phyloP scores from a whole-genome alignment of 2,113 vertebrate genomes.

The Syngnathus typhle region DNA sequence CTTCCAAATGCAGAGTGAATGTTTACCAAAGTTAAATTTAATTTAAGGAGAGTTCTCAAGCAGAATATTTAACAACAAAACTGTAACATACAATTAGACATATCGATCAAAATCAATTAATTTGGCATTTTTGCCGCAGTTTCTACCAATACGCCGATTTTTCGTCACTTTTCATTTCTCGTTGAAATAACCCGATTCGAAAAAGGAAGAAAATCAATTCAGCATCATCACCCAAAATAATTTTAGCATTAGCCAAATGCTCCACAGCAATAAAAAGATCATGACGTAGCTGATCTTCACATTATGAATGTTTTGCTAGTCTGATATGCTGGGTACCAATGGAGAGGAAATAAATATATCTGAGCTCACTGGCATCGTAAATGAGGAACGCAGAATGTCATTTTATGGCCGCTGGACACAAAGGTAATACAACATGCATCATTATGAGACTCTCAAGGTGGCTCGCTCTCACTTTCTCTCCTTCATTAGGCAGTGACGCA shows the following conservation, averaged over 20 bases:
- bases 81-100: slow-evolving; percentile 8
- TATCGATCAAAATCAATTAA: slow-evolving; percentile 25
- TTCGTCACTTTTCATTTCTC: slow-evolving; percentile 30
- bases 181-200: neutral
- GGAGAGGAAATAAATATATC: slow-evolving; percentile 23
- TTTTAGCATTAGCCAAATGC: slow-evolving; percentile 41
- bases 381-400: slow-evolving; percentile 54
- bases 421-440: slow-evolving; percentile 38
- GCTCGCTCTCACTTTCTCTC: slow-evolving; percentile 17
- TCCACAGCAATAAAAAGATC: slow-evolving; percentile 16
- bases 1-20: neutral
- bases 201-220: neutral
- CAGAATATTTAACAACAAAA: slow-evolving; percentile 1
- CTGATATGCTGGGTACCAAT: slow-evolving; percentile 48
- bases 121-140: slow-evolving; percentile 51
- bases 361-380: slow-evolving; percentile 50
- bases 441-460: slow-evolving; percentile 48
- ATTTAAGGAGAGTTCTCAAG: neutral
- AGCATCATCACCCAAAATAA: neutral
- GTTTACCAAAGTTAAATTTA: neutral
- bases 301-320: slow-evolving; percentile 41
- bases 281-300: neutral
- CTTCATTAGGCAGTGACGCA: slow-evolving; percentile 35
- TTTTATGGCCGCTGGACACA: slow-evolving; percentile 57
- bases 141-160: neutral